phyloP scores from a whole-genome alignment of 2,888 invertebrate genomes.

The Cryptophagus acutangulus region DNA sequence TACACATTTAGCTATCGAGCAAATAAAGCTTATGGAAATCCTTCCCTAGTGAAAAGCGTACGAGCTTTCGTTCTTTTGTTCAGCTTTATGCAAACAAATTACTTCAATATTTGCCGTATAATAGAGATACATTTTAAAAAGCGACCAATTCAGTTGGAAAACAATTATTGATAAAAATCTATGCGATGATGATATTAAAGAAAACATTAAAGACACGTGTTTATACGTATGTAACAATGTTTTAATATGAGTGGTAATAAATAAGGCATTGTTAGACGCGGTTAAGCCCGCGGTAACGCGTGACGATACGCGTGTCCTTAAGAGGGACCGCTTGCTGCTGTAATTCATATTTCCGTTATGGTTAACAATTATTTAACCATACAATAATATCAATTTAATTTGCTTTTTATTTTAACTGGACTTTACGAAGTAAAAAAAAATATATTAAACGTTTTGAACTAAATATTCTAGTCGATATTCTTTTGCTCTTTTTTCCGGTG shows the following conservation, averaged over 20 bases:
- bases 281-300: conserved; percentile 17
- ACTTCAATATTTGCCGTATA: neutral
- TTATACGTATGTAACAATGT: conserved; percentile 11
- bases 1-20: too few relatives aligned
- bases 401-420: too few relatives aligned
- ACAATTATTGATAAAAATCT: neutral
- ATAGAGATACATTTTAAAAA: neutral
- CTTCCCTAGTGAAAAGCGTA: too few relatives aligned
- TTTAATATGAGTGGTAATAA: conserved; percentile 18
- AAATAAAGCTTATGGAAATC: neutral
- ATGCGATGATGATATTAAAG: conserved; percentile 1
- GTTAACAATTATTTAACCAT: too few relatives aligned
- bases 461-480: too few relatives aligned
- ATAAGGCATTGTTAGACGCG: conserved; percentile 18
- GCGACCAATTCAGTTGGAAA: neutral
- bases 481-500: conserved; percentile 4
- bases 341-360: neutral
- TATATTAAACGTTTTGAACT: too few relatives aligned
- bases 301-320: conserved; percentile 19
- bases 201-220: conserved; percentile 17
- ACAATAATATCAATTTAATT: too few relatives aligned
- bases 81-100: neutral
- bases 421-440: too few relatives aligned
- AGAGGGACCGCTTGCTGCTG: neutral
- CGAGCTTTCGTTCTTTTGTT: neutral